Base-by-base conservation (phyloP, 2,113 vertebrate species). In the Origma solitaria region DNA sequence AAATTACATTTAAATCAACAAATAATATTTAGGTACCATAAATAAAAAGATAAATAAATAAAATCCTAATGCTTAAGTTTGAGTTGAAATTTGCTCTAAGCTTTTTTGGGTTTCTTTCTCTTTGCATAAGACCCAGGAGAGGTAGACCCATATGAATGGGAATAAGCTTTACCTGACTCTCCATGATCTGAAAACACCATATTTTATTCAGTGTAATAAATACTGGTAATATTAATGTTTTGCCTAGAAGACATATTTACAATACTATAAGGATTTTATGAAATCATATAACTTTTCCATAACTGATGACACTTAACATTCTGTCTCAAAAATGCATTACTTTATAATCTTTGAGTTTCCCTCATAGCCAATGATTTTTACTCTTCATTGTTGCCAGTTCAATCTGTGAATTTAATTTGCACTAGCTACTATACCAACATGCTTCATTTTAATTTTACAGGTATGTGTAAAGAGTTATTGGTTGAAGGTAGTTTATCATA, bases 181-280 rank as follows among this genome's bases (percentile, higher is more conserved):
- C 15, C 40, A 11, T 68, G n/a, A 92, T 71, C 79, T 0, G 0
- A 83, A 96, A 2, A 0, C 45, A 88, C 6, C 56, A 62, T 80
- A 78, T 93, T 95, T 96, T 93, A 94, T 96, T 94, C 82, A 81
- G 44, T 62, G 27, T 47, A 72, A 87, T 92, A 93, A 89, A 96
- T 86, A 72, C 27, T n/a, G n/a, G 38, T 38, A 82, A 79, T 92
- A 84, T 88, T 82, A 90, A 95, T 93, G 56, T 60, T 93, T 88
- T 92, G 66, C 80, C 25, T 44, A 44, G 44, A 44, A 78, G 92
- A 86, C 30, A 81, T 22, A 51, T 96, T 94, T 95, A 94, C 85
- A 84, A 85, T 51, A 54, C 77, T 68, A 86, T 21, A 62, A 90
- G 80, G 92, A 83, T 77, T 93, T 87, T 69, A 47, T 80, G 50